Evolutionary conservation across 2,888 invertebrate species (phyloP).

Genomic region (Matsumyia berberina): DNA sequence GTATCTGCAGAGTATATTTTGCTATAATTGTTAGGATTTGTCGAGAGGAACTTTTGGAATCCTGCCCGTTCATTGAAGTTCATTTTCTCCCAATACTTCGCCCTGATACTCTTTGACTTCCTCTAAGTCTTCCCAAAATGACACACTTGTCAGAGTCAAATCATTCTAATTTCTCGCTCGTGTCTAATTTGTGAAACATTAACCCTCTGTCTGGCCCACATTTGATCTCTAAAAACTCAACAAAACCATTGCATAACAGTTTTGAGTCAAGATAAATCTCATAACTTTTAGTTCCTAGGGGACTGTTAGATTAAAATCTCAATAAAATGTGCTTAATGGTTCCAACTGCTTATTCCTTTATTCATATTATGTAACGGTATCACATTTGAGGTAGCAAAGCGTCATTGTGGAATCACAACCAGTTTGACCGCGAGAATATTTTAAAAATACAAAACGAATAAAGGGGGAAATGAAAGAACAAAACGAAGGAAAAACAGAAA

Average conservation of each 20-base stretch:
- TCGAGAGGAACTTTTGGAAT: too few species aligned
- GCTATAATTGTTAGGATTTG: too few species aligned
- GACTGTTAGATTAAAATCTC: constrained; percentile 24
- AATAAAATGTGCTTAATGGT: constrained; percentile 28
- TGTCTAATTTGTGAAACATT: neutral
- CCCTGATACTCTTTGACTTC: too few species aligned
- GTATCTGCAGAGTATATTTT: too few species aligned
- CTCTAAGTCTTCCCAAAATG: too few species aligned
- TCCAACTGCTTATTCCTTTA: constrained; percentile 19
- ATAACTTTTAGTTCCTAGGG: neutral
- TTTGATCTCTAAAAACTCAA: neutral
- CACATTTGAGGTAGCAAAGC: constrained; percentile 22
- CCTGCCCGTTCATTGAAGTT: too few species aligned
- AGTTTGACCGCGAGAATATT: constrained; percentile 22
- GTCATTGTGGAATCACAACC: constrained; percentile 31
- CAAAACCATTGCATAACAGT: constrained; percentile 42
- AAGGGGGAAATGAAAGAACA: constrained; percentile 12
- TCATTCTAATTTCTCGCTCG: too few species aligned
- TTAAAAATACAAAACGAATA: constrained; percentile 6
- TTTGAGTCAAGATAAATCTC: neutral
- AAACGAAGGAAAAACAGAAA: neutral
- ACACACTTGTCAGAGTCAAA: too few species aligned
- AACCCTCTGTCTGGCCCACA: neutral
- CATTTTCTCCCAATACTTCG: too few species aligned
- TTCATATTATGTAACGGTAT: constrained; percentile 59